These are phyloP conservation scores for Actenoides hombroni DNA, from an alignment of 2,113 vertebrate genomes.

Conservation along the genomic window DNA sequence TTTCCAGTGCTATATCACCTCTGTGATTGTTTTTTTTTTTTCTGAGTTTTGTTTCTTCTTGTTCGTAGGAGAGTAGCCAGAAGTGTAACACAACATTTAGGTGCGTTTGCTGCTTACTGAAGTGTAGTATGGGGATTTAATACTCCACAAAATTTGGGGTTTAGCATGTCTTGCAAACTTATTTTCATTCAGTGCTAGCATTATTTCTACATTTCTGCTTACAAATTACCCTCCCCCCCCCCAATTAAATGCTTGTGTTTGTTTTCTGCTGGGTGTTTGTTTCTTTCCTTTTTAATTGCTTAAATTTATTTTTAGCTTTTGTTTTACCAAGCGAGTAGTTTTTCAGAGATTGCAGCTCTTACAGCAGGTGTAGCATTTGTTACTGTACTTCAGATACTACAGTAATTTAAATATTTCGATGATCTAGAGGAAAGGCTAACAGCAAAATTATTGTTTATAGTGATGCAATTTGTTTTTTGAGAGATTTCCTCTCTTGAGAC, in stretches of 20 bases:
- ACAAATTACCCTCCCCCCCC: neutral
- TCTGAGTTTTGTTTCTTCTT: neutral
- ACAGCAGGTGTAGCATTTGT: neutral
- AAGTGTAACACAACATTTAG: neutral
- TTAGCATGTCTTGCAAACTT: neutral
- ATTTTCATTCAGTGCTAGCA: neutral
- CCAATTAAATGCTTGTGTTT: neutral
- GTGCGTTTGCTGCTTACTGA: neutral
- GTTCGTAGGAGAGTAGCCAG: neutral
- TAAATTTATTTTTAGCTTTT: conserved; percentile 11
- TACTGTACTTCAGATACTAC: neutral
- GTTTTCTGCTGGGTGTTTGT: neutral
- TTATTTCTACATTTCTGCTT: neutral
- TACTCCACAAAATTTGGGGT: neutral
- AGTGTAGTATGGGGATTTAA: neutral
- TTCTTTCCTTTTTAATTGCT: neutral
- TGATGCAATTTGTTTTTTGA: neutral
- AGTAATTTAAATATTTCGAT: conserved; percentile 19
- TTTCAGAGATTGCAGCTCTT: neutral
- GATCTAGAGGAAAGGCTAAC: neutral
- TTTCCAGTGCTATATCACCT: neutral
- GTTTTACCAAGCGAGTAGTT: neutral
- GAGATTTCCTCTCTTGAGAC: neutral
- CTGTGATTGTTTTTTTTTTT: neutral
- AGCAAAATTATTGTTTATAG: neutral